These are phyloP conservation scores for Diloba caeruleocephala DNA, from an alignment of 2,888 invertebrate genomes.

Conservation along the genomic window DNA sequence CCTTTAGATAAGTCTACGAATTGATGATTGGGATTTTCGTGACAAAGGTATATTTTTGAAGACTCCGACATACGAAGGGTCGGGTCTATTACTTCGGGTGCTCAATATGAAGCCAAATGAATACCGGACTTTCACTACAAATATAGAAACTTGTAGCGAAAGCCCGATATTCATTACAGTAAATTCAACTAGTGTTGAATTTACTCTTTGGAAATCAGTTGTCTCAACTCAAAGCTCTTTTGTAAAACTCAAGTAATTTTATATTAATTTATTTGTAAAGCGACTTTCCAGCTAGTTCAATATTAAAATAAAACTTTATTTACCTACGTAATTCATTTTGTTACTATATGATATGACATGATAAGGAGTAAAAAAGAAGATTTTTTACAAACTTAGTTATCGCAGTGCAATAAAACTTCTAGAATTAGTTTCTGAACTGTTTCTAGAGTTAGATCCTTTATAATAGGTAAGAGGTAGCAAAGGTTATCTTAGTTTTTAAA, in stretches of 20 bases:
- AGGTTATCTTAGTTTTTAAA: constrained; percentile 7
- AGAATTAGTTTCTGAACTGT: constrained; percentile 51
- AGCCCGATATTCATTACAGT: too few species aligned
- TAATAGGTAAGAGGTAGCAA: constrained; percentile 18
- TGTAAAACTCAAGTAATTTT: too few species aligned
- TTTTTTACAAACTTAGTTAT: constrained; percentile 30
- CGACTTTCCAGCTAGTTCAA: too few species aligned
- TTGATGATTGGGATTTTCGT: constrained; percentile 27
- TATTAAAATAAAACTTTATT: constrained; percentile 21
- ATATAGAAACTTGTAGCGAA: too few species aligned
- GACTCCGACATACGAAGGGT: constrained; percentile 11
- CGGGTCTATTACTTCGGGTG: constrained; percentile 1
- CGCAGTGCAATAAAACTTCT: constrained; percentile 21
- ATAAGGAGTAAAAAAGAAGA: constrained; percentile 4
- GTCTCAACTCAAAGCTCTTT: too few species aligned
- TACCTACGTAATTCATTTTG: constrained; percentile 41
- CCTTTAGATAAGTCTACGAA: constrained; percentile 20
- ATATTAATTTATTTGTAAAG: too few species aligned
- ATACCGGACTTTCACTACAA: neutral
- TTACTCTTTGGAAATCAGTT: too few species aligned
- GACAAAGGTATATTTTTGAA: constrained; percentile 18
- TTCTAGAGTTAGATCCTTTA: constrained; percentile 40
- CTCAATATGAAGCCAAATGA: constrained; percentile 21
- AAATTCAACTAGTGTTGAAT: too few species aligned
- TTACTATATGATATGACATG: constrained; percentile 37